Percentiles rank a stretch among this genome's conserved stretches.
These are phyloP conservation scores for Lagodon rhomboides DNA, from an alignment of 2,797 vertebrate genomes.

Conservation along the genomic window DNA sequence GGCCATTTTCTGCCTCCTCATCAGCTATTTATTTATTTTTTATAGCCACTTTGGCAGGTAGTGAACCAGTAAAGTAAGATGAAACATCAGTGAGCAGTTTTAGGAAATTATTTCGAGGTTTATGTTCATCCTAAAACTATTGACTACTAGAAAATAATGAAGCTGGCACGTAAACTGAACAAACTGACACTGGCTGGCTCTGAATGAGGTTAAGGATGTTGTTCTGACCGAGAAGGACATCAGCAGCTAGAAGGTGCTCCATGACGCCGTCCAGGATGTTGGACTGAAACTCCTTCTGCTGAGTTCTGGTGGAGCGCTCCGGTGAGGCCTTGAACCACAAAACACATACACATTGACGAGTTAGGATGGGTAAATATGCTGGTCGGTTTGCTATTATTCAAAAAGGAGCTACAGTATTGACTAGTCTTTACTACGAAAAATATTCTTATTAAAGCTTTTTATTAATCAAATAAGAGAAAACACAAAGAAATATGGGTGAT, in stretches of 20 bases:
- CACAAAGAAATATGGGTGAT: background rate
- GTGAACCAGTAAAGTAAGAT: background rate
- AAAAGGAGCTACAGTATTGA: background rate
- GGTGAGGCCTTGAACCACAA: constrained; percentile 90
- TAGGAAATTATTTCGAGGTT: background rate
- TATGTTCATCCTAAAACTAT: background rate
- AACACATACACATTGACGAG: background rate
- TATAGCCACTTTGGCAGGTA: background rate
- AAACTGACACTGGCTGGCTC: background rate
- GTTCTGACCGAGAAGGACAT: constrained; percentile 93
- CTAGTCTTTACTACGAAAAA: background rate
- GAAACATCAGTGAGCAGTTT: background rate
- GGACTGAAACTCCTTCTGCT: constrained; percentile 99
- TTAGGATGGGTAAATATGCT: no score
- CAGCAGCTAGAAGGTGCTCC: constrained; percentile 97
- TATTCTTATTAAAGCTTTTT: background rate
- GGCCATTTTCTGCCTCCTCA: background rate
- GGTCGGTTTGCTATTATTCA: background rate
- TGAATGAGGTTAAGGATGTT: background rate
- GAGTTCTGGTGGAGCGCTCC: constrained; percentile 96
- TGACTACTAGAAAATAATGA: background rate
- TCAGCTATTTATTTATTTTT: background rate
- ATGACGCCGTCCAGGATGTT: constrained; percentile 97
- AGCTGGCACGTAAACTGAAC: background rate
- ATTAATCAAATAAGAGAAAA: background rate